Base-by-base conservation (phyloP, 2,113 vertebrate species). In the Amphilophus citrinellus region DNA sequence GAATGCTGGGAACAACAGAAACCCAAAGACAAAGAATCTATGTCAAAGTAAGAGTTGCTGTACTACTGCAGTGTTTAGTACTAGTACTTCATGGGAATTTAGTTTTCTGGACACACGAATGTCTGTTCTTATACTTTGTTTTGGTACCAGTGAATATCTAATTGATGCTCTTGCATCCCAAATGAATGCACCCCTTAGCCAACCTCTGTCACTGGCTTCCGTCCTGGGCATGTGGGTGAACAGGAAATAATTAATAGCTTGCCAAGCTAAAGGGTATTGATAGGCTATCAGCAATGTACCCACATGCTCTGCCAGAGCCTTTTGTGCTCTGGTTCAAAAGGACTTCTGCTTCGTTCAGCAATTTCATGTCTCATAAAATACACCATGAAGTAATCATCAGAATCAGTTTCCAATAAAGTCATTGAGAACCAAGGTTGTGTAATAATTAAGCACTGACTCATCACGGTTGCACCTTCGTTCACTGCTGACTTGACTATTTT, bases 251-350 rank as follows among this genome's bases (percentile, higher is more conserved):
- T 92, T 82, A 90, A 91, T 85, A 66, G 83, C 73, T 86, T 73
- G 90, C 61, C 66, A 73, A 60, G 56, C 82, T 92, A 91, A 91
- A 90, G 88, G 83, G 57, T 94, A 93, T 94, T 88, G 89, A 94
- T 88, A 89, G 87, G 20, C 83, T 80, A 84, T 91, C 80, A 87
- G 87, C 86, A 82, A 88, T 84, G 83, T 77, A 63, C 57, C 86
- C 85, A 88, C 35, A 22, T 76, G 75, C 76, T 87, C 73, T 53
- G 65, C 56, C 75, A 78, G 79, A 57, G 61, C 63, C 87, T 81
- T 88, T 77, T 82, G 57, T 88, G 82, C 71, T 81, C 61, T 53
- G 50, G 44, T 65, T 80, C 71, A 60, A 37, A 73, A 88, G n/a
- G 44, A 61, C 47, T 83, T 84, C 44, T 85, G 78, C 88, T 83